Base-by-base conservation (phyloP, 2,113 vertebrate species). In the Psophia crepitans region DNA sequence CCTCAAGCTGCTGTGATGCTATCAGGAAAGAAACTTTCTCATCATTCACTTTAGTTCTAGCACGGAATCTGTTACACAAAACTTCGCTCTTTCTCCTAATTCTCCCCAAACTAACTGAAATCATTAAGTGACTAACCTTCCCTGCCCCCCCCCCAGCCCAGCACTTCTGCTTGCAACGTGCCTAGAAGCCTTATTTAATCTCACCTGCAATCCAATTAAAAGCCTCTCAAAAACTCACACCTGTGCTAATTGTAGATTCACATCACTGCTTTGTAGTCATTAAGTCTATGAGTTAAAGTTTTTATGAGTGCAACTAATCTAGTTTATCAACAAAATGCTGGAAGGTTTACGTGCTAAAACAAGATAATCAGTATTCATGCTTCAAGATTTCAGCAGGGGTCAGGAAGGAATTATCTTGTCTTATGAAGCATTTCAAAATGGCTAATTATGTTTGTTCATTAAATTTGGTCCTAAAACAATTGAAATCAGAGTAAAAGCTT, bases 201-300 rank as follows among this genome's bases (percentile, higher is more conserved):
- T 97, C 94, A 92, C 97, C 92, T 91, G 89, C 90, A 91, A 87
- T 37, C 91, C 89, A 95, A 89, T 96, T 96, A 97, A 91, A 96
- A 95, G 13, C 92, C 69, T 92, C 77, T 96, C 63, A 44, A 49
- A 95, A 78, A 71, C n/a, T 51, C 70, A 90, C 95, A 97, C 96
- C 86, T 96, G 91, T 2, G 14, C 84, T 97, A 94, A 95, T 89
- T 93, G 74, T 39, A 26, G 89, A 89, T 93, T 93, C 95, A 89
- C 87, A 92, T 94, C 77, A 35, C 30, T 91, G 90, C 92, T 61
- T 13, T 6, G 78, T 39, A 94, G 84, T 77, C 97, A 91, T 96
- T 97, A 95, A 89, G 53, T 5, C 57, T 65, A 48, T 5, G 81
- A 95, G 84, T 95, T 79, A 61, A 78, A 39, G 39, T 89, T 92